Percentiles rank a stretch among this genome's conserved stretches.
Conservation (phyloP, 2,797 vertebrate genomes). For the Gallinago nigripennis region DNA sequence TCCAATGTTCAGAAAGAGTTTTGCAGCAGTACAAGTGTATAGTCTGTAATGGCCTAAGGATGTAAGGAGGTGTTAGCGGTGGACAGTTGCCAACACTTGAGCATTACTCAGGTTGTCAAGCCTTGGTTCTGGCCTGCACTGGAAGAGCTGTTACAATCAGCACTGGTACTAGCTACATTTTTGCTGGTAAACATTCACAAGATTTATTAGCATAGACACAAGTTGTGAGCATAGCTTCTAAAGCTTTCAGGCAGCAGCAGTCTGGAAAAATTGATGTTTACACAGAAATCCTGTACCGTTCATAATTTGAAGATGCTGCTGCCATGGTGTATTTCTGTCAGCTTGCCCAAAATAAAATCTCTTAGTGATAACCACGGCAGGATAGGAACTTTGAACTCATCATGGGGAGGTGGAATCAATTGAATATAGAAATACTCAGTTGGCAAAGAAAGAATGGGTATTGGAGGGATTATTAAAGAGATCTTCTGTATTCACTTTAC, state of each 20-base stretch:
- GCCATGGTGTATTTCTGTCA: slow-evolving; percentile 64
- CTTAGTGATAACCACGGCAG: slow-evolving; percentile 46
- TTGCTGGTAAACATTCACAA: slow-evolving; percentile 30
- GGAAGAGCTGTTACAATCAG: neutral
- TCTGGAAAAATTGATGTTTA: slow-evolving; percentile 75
- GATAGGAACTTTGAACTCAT: slow-evolving; percentile 27
- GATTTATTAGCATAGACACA: slow-evolving; percentile 25
- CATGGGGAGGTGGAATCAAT: slow-evolving; percentile 55
- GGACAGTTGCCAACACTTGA: neutral
- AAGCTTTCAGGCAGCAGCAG: slow-evolving; percentile 65
- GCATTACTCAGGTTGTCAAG: neutral
- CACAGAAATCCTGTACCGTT: slow-evolving; percentile 30
- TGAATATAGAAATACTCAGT: slow-evolving; percentile 24
- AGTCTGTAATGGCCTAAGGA: neutral
- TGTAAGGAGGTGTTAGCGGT: neutral
- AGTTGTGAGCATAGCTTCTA: slow-evolving; percentile 31
- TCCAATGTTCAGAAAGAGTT: neutral
- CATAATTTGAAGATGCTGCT: slow-evolving; percentile 62
- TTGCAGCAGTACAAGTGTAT: neutral
- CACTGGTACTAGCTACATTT: neutral
- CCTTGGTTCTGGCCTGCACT: neutral
- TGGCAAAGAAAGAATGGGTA: neutral
- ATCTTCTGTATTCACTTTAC: neutral
- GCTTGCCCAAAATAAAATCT: slow-evolving; percentile 67
- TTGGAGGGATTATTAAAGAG: neutral